These are phyloP conservation scores for Drymonia ruficornis DNA, from an alignment of 2,888 invertebrate genomes.

Conservation along the genomic window DNA sequence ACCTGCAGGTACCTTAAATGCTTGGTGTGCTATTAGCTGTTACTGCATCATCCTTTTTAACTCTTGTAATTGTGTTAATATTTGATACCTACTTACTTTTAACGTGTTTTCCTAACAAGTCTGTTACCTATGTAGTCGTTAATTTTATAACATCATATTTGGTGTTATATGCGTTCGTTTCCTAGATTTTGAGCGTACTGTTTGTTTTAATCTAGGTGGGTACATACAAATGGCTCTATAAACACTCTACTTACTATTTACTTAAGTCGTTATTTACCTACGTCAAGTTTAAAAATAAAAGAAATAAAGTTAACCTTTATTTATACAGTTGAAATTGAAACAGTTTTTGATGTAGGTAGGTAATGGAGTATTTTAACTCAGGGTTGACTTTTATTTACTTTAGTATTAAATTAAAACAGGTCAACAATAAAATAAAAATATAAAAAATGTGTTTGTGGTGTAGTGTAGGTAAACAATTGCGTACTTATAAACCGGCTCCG, in stretches of 20 bases:
- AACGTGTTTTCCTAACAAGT: not conserved
- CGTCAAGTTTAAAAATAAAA: conserved; percentile 1
- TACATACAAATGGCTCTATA: not conserved
- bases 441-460: too few species aligned
- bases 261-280: not conserved
- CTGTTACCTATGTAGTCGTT: not conserved
- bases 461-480: too few species aligned
- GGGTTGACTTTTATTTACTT: not conserved
- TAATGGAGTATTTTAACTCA: not conserved
- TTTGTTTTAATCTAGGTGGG: not conserved
- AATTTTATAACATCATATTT: not conserved
- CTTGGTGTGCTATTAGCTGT: too few species aligned
- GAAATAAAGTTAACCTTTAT: not conserved
- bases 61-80: not conserved
- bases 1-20: too few species aligned
- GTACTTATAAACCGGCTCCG: too few species aligned
- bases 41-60: not conserved
- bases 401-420: too few species aligned
- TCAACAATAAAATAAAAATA: too few species aligned
- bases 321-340: not conserved
- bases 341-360: not conserved
- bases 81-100: conserved; percentile 2
- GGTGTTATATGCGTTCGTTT: conserved; percentile 1
- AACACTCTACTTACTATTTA: not conserved
- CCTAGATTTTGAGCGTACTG: conserved; percentile 6